Conservation (phyloP, 2,888 invertebrate genomes). For the Pseudococcus longispinus region DNA sequence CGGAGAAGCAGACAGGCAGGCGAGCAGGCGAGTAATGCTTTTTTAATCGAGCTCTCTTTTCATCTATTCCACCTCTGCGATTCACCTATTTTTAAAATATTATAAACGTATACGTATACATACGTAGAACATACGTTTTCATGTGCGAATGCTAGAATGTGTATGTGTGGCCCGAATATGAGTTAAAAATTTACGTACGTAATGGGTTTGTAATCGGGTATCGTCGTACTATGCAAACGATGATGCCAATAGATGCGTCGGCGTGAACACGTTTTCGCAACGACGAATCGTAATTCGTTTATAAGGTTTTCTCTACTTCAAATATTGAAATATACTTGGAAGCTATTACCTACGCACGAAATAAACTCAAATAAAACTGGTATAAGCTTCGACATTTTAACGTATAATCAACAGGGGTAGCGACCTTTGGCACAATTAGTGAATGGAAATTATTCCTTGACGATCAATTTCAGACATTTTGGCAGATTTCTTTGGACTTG, state of each 20-base stretch:
- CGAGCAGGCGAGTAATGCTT: slow-evolving; percentile 1
- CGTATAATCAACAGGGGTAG: too few relatives aligned
- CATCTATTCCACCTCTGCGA: slow-evolving; percentile 22
- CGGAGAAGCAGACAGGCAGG: neutral
- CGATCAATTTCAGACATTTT: too few relatives aligned
- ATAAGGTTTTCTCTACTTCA: too few relatives aligned
- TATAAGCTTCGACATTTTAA: too few relatives aligned
- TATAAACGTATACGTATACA: neutral
- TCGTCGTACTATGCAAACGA: neutral
- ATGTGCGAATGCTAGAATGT: neutral
- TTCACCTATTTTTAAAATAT: slow-evolving; percentile 27
- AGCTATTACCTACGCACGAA: too few relatives aligned
- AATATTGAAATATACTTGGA: too few relatives aligned
- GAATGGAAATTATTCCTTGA: too few relatives aligned
- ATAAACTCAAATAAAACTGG: too few relatives aligned
- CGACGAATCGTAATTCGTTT: neutral
- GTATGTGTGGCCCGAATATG: neutral
- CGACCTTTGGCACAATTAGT: too few relatives aligned
- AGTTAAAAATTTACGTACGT: neutral
- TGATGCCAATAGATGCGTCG: neutral
- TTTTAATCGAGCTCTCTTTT: slow-evolving; percentile 24
- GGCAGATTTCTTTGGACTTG: too few relatives aligned
- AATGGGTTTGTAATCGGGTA: neutral
- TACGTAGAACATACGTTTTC: neutral
- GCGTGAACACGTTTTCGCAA: neutral